These are phyloP conservation scores for Syngnathoides biaculeatus DNA, from an alignment of 2,113 vertebrate species.

Conservation along the genomic window DNA sequence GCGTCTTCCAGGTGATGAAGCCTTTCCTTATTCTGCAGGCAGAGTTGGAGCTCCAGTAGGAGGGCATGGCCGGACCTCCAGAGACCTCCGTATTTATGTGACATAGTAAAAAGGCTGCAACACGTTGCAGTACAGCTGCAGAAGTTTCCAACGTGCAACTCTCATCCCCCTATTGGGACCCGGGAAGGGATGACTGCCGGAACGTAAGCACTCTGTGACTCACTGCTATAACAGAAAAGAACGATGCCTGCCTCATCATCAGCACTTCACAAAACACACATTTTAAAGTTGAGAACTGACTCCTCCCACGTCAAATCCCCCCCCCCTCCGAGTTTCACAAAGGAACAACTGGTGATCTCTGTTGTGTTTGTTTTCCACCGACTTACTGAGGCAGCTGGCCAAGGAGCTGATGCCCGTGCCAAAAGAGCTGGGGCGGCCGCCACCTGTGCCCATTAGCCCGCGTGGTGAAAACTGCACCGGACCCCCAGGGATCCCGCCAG, in stretches of 20 bases:
- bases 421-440: constrained; percentile 46
- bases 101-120: constrained; percentile 66
- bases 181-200: constrained; percentile 23
- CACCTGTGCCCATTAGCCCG: constrained; percentile 67
- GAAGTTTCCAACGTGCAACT: constrained; percentile 17
- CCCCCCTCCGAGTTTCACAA: constrained; percentile 49
- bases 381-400: constrained; percentile 43
- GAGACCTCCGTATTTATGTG: constrained; percentile 71
- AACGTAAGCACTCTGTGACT: constrained; percentile 39
- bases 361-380: constrained; percentile 42
- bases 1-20: constrained; percentile 47
- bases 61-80: constrained; percentile 33
- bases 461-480: constrained; percentile 60
- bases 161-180: constrained; percentile 8
- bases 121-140: constrained; percentile 53
- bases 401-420: constrained; percentile 50
- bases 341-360: constrained; percentile 59
- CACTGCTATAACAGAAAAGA: neutral
- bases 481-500: constrained; percentile 46
- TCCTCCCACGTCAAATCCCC: constrained; percentile 50
- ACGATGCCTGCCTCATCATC: constrained; percentile 20
- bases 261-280: constrained; percentile 29
- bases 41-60: constrained; percentile 41
- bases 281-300: constrained; percentile 30
- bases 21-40: constrained; percentile 54